These are phyloP conservation scores for Aphidius colemani DNA, from an alignment of 2,888 invertebrate genomes.

Conservation along the genomic window DNA sequence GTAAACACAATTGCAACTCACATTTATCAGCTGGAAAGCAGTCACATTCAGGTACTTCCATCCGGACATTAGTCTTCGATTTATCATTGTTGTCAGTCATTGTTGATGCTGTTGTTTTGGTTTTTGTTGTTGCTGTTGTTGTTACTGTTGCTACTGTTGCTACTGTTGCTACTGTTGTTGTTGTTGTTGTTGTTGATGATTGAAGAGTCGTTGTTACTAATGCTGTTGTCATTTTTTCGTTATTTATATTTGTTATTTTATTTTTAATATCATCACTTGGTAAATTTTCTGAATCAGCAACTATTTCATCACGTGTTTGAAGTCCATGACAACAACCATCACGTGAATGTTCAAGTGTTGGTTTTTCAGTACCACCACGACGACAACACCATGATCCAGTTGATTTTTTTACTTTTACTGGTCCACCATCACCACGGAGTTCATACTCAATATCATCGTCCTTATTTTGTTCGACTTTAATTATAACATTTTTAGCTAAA, in stretches of 20 bases:
- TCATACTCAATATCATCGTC: constrained; percentile 45
- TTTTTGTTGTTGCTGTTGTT: constrained; percentile 56
- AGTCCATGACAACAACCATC: constrained; percentile 76
- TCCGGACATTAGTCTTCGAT: constrained; percentile 71
- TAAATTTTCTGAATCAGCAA: constrained; percentile 62
- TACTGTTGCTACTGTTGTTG: constrained; percentile 42
- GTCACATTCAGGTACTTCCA: constrained; percentile 87
- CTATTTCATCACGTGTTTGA: constrained; percentile 73
- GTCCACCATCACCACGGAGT: constrained; percentile 74
- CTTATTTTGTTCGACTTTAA: constrained; percentile 49
- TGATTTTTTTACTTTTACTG: constrained; percentile 66
- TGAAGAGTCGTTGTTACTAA: constrained; percentile 30
- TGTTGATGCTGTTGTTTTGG: constrained; percentile 57
- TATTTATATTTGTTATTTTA: constrained; percentile 36
- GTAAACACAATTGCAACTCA: constrained; percentile 58
- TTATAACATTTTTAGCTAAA: constrained; percentile 32
- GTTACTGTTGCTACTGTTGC: constrained; percentile 62
- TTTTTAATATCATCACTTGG: constrained; percentile 51
- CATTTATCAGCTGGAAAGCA: constrained; percentile 85
- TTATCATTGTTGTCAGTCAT: constrained; percentile 62
- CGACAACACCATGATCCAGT: constrained; percentile 76
- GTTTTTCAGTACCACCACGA: constrained; percentile 74
- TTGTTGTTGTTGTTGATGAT: constrained; percentile 4
- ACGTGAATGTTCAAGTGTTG: constrained; percentile 73
- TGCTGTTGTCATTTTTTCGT: not conserved